These are phyloP conservation scores for Danaus plexippus DNA, from an alignment of 1,140 invertebrate genomes.

Conservation along the genomic window DNA sequence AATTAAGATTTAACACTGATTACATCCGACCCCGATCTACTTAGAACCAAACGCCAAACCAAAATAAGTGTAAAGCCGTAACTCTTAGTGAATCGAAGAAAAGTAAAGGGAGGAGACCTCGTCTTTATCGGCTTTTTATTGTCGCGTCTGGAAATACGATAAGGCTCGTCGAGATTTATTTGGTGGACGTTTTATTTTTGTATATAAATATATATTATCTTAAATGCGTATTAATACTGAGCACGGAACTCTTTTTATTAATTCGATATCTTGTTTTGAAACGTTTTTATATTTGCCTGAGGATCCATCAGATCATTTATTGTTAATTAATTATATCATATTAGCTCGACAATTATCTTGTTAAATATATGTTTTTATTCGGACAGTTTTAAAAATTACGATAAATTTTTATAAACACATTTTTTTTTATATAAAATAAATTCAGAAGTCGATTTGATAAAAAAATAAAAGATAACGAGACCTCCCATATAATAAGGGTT, in stretches of 20 bases:
- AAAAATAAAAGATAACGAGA: constrained; percentile 9
- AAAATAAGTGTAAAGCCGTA: too few species aligned
- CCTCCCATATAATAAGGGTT: constrained; percentile 1
- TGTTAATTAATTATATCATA: constrained; percentile 11
- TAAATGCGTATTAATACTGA: constrained; percentile 66
- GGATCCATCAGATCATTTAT: constrained; percentile 7
- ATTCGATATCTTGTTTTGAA: constrained; percentile 39
- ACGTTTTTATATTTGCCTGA: constrained; percentile 6
- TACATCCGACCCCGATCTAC: constrained; percentile 33
- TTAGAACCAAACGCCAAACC: constrained; percentile 6
- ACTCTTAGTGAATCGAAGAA: constrained; percentile 6
- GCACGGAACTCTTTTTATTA: constrained; percentile 21
- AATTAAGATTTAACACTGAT: constrained; percentile 66
- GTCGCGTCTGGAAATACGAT: constrained; percentile 55
- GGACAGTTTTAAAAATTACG: not conserved
- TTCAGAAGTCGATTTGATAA: constrained; percentile 1
- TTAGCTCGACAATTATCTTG: not conserved
- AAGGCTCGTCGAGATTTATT: constrained; percentile 61
- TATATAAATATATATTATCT: constrained; percentile 66
- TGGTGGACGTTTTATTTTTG: constrained; percentile 61
- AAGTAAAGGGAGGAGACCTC: constrained; percentile 41
- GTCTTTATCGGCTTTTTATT: constrained; percentile 56
- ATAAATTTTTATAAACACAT: too few species aligned
- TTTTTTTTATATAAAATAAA: too few species aligned
- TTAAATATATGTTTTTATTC: not conserved